Percentiles rank a stretch among this genome's conserved stretches.
Conservation (phyloP, 2,797 vertebrate species). For the Myripristis murdjan region DNA sequence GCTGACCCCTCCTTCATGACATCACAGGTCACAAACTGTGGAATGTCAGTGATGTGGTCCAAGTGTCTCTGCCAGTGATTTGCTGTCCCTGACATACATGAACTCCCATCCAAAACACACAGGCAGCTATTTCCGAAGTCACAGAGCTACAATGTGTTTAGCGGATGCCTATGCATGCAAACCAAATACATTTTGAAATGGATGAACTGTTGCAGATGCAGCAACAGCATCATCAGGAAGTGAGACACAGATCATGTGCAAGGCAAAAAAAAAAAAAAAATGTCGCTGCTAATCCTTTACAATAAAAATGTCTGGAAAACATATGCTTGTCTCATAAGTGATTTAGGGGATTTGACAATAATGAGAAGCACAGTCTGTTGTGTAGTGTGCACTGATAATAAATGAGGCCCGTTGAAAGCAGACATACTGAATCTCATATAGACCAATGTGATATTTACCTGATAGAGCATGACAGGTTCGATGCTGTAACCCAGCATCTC, state of each 20-base stretch:
- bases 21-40: conserved; percentile 33
- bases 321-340: neutral
- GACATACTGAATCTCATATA: neutral
- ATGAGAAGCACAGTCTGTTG: neutral
- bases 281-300: no score
- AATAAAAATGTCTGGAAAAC: no score
- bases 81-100: conserved; percentile 22
- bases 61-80: conserved; percentile 28
- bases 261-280: no score
- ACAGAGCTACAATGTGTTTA: neutral
- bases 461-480: conserved; percentile 97
- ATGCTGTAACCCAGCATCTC: conserved; percentile 91
- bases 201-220: conserved; percentile 15
- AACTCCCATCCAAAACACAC: conserved; percentile 26
- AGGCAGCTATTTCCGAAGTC: neutral
- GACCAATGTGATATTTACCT: conserved; percentile 86
- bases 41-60: conserved; percentile 25
- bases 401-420: neutral
- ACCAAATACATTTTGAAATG: neutral
- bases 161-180: neutral
- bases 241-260: no score
- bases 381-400: neutral
- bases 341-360: conserved; percentile 10
- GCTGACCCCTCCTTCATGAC: conserved; percentile 21
- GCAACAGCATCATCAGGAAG: neutral